Evolutionary conservation across 1,140 invertebrate genomes (phyloP), one percentile per base, ranked within the genome.

Genomic region (Hermetia illucens): DNA sequence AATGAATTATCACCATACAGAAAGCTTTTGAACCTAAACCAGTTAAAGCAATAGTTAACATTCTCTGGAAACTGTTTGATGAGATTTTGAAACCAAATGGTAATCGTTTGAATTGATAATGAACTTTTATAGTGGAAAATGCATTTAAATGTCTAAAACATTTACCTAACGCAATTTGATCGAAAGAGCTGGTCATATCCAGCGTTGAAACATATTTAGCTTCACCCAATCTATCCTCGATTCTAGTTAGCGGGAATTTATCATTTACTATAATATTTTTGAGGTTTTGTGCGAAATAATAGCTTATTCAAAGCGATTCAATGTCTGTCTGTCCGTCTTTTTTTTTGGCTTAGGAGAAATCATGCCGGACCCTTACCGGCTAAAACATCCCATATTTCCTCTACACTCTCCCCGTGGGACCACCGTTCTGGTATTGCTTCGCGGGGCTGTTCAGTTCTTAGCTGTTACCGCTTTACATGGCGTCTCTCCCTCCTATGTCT

Each of bases 161-260:
- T 20, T 45, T 33, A 2, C 53, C 46, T 3, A 69, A 42, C 8
- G 41, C 25, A 9, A 69, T 51, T 42, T 72, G 65, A 49, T 58
- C 58, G 41, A 61, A 70, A 0, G 66, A 66, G 16, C 43, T 52
- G 0, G 44, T 44, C 13, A 66, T 34, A 49, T 70, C 65, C 5
- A 69, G 39, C 0, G 49, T 46, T 3, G 48, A 45, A 39, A 69
- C 66, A 34, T 48, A 59, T 32, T 50, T 49, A 5, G 45, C 38
- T 6, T 47, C 49, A 2, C 43, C 44, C 21, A 68, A 40, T 5
- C 40, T 46, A 20, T 63, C 53, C 13, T 62, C 58, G 5, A 69
- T 63, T 9, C 57, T 43, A 4, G 69, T 66, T 16, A 72, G 45
- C 3, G 67, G 68, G 48, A 55, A 70, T 17, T 46, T 43, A 36